Base-by-base conservation (phyloP, 2,888 invertebrate species). In the Drosophila antonietae region DNA sequence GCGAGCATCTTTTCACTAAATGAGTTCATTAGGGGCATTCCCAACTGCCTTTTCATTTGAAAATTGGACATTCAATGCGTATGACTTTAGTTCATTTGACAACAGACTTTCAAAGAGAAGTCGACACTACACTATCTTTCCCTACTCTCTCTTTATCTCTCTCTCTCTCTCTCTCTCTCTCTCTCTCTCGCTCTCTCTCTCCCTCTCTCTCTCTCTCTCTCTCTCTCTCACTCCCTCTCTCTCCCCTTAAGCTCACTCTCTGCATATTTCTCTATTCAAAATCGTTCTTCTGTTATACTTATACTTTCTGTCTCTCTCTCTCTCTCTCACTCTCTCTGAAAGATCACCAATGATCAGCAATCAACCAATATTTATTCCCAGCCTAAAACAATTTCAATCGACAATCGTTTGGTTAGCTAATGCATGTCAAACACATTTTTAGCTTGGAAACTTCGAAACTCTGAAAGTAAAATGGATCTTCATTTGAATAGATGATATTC, bases 1-100 rank as follows among this genome's bases (percentile, higher is more conserved):
- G 53, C 44, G 12, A 55, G 51, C 58, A 57, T 67, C 58, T 73
- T 66, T 73, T 49, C 66, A 66, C 77, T 76, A 73, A 68, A 64
- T 57, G 58, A 49, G 64, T 68, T 78, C 59, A 67, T 77, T 70
- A 64, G 51, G 63, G 37, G 20, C 35, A 44, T 47, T 57, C 57
- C 49, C 43, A 47, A 49, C 35, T 59, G 28, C 12, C 14, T 59
- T 55, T 41, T 55, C 41, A 31, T 41, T 28, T 31, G 55, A n/a
- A 41, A 55, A n/a, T 41, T 31, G n/a, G 3, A 18, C 31, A 10
- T 4, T 41, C 12, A 15, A 23, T 23, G 14, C 23, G 23, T 53
- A 5, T 23, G 5, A 14, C 20, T 37, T 37, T n/a, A 9, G 7
- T 12, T 8, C 51, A 51, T 55, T 28, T 20, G 28, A 18, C 31